Conservation (phyloP, 2,113 vertebrate genomes). For the Terrapene triunguis region DNA sequence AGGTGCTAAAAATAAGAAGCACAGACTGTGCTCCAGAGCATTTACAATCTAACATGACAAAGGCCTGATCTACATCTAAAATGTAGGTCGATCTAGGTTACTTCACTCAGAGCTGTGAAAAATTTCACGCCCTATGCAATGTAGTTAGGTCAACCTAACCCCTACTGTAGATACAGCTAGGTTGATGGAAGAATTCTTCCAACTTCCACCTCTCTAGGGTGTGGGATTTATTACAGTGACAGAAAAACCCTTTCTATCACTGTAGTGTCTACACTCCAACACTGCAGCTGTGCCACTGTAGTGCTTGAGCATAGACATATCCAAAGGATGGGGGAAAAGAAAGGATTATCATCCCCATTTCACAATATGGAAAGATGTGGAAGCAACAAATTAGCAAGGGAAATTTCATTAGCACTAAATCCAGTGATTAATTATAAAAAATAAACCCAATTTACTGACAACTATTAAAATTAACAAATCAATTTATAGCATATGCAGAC, state of each 20-base stretch:
- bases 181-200: neutral
- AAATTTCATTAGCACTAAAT: neutral
- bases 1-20: slow-evolving; percentile 12
- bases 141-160: neutral
- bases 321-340: neutral
- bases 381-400: neutral
- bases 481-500: neutral
- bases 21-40: slow-evolving; percentile 18
- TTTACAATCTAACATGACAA: slow-evolving; percentile 25
- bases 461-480: neutral
- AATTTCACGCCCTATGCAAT: neutral
- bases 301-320: neutral
- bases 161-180: neutral
- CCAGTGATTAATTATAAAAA: neutral
- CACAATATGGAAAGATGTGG: neutral
- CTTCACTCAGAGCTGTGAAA: neutral
- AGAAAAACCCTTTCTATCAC: neutral
- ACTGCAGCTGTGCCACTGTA: neutral
- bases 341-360: neutral
- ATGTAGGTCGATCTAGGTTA: neutral
- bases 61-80: neutral
- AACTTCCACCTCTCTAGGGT: neutral
- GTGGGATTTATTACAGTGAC: neutral
- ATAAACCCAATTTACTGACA: neutral
- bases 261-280: neutral